These are phyloP conservation scores for Myocastor coypus DNA, from an alignment of 2,113 vertebrate genomes.

Conservation along the genomic window DNA sequence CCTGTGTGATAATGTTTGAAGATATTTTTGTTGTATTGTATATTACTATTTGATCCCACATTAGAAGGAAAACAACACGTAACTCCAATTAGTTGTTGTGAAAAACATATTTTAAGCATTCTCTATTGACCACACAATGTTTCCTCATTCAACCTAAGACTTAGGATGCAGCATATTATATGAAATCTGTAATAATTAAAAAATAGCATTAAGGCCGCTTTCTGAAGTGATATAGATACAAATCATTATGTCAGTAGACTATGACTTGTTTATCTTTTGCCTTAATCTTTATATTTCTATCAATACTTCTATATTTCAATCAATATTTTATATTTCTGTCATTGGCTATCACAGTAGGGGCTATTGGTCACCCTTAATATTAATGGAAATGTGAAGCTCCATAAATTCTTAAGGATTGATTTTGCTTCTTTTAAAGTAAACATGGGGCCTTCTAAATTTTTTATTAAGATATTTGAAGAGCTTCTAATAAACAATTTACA, in stretches of 20 bases:
- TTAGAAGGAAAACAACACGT: background rate
- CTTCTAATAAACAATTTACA: constrained; percentile 11
- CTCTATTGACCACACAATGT: background rate
- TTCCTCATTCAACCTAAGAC: constrained; percentile 43
- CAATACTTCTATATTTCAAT: constrained; percentile 21
- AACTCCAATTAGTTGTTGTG: background rate
- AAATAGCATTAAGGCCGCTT: background rate
- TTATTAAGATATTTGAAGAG: background rate
- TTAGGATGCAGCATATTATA: constrained; percentile 10
- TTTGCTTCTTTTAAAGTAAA: constrained; percentile 33
- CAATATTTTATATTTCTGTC: background rate
- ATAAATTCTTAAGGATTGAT: background rate
- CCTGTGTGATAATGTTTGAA: background rate
- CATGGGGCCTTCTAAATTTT: background rate
- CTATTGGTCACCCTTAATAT: background rate
- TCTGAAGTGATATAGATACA: constrained; percentile 28
- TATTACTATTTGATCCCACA: background rate
- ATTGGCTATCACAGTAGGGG: background rate
- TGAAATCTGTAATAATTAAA: background rate
- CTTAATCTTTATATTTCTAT: constrained; percentile 44
- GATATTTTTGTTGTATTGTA: background rate
- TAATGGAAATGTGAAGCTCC: constrained; percentile 30
- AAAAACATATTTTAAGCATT: background rate
- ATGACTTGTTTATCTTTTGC: background rate
- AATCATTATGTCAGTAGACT: background rate